Evolutionary conservation across 2,888 invertebrate species (phyloP).

Genomic region (Lasioglossum pauxillum): DNA sequence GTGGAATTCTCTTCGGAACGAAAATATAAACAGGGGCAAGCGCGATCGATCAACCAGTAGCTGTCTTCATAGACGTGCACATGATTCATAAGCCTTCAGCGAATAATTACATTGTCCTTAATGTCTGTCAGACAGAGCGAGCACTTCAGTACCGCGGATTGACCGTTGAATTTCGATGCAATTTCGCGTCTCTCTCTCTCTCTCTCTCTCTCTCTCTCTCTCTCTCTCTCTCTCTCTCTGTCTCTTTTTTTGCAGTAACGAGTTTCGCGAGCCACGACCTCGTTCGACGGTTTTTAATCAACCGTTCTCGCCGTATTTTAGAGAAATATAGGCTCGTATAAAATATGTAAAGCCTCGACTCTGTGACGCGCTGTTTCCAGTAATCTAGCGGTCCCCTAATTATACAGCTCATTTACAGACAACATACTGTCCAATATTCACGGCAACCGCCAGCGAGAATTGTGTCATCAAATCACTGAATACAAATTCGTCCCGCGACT

Average conservation of each 20-base stretch:
- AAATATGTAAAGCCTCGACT: conserved; percentile 40
- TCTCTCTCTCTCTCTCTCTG: background rate
- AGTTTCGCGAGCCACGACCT: background rate
- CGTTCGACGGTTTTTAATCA: conserved; percentile 49
- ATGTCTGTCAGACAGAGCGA: background rate
- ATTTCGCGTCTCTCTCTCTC: background rate
- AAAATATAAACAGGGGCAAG: background rate
- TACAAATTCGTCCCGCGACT: conserved; percentile 25
- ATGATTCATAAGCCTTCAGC: background rate
- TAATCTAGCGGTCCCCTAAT: conserved; percentile 42
- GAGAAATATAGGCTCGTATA: conserved; percentile 44
- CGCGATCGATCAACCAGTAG: background rate
- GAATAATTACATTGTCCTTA: background rate
- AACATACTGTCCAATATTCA: conserved; percentile 41
- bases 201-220: background rate
- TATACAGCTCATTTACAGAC: conserved; percentile 56
- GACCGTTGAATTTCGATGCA: conserved; percentile 4
- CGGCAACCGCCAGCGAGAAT: conserved; percentile 17
- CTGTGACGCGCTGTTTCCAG: conserved; percentile 16
- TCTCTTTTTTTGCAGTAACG: conserved; percentile 10
- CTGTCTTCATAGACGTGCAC: background rate
- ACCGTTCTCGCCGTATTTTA: conserved; percentile 31
- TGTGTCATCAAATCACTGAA: conserved; percentile 38
- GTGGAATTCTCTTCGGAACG: background rate
- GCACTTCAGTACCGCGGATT: background rate